Evolutionary conservation across 1,140 invertebrate species (phyloP), one percentile per base, ranked within the genome.

Genomic region (Drosophila lacertosa): DNA sequence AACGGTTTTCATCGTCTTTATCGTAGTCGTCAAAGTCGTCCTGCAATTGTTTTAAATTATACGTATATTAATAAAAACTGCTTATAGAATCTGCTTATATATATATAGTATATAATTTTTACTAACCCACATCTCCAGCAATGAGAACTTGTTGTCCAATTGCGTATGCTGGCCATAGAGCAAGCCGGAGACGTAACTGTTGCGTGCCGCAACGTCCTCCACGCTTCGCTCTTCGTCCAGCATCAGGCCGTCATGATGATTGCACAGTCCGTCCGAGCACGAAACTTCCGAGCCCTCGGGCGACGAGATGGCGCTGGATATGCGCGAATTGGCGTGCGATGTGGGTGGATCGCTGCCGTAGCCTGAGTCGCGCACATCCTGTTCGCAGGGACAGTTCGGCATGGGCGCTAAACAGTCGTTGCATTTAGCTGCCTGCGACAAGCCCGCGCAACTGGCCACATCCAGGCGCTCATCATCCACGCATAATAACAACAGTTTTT

Each of bases 261-360:
- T 95, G 88, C 96, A 97, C 89, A 95, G 96, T 29, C 94, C 95
- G 82, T 97, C 96, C 1, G 95, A 96, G 91, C 96, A 97, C 0
- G 96, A 96, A 32, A 97, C 94, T 89, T 97, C 96, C 0, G 96
- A 97, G 18, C 96, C 96, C 33, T 90, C 89, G 81, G 96, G 96
- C 0, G 96, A 95, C 82, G 95, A 96, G 44, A 94, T 94, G 26
- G 94, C 92, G 68, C 95, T 96, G 16, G 94, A 95, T 60, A 94
- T 94, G 32, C 93, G 92, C 11, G 90, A 90, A 63, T 95, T 95
- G 80, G 95, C 95, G 71, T 90, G 69, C 40, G 89, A 89, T 29
- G 74, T 73, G 9, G 82, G 69, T 22, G 70, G 81, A 68, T 95
- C 96, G 7, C 96, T 97, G 16, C 95, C 96, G 88, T 97, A 97